phyloP scores from a whole-genome alignment of 2,113 vertebrate species.

The Malaclemys terrapin region DNA sequence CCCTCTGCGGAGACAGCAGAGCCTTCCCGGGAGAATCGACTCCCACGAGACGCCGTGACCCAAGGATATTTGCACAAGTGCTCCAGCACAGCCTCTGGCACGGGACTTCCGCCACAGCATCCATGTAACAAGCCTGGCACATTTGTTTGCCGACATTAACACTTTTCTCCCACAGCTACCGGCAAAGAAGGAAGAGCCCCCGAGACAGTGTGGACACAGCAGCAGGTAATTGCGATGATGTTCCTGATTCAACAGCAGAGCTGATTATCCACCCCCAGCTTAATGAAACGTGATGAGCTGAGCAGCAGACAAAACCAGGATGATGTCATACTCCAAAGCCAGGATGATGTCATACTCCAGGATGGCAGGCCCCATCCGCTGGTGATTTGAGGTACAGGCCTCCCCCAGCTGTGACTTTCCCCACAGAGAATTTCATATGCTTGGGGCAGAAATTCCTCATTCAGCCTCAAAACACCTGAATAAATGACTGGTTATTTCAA shows the following conservation, averaged over 20 bases:
- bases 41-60: neutral
- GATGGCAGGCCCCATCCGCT: accelerated
- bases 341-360: slow-evolving; percentile 25
- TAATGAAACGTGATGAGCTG: neutral
- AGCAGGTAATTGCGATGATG: neutral
- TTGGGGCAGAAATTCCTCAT: neutral
- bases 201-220: neutral
- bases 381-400: neutral
- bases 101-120: neutral
- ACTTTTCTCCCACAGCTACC: neutral
- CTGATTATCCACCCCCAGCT: neutral
- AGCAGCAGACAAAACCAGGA: slow-evolving; percentile 20
- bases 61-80: slow-evolving; percentile 10
- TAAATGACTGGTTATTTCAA: neutral
- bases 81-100: neutral
- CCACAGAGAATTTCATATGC: neutral
- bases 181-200: neutral
- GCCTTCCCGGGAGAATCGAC: neutral
- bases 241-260: neutral
- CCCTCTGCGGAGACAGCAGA: neutral
- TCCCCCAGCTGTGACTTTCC: neutral
- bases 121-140: accelerated
- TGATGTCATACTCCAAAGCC: slow-evolving; percentile 30
- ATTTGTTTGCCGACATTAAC: neutral
- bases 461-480: neutral